Base-by-base conservation (phyloP, 2,113 vertebrate species). In the Channa argus region DNA sequence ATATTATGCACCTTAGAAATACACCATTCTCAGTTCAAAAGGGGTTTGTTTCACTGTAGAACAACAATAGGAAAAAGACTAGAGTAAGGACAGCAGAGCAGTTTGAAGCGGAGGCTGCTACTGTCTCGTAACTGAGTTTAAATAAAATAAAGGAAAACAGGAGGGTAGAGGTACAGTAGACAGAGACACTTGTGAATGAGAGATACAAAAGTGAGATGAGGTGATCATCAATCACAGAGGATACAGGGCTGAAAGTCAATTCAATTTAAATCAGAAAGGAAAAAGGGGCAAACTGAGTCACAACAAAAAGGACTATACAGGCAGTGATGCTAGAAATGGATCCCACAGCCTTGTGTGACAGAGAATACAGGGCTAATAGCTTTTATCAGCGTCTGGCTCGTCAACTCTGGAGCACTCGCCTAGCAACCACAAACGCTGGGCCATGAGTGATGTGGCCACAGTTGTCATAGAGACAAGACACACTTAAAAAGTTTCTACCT, bases 401-500 rank as follows among this genome's bases (percentile, higher is more conserved):
- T 71, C 61, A 63, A 68, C 47, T 52, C 63, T 38, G 49, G 41
- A 71, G 56, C 15, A 2, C 61, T 66, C 51, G 68, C 88, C 56
- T 86, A 82, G 92, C 86, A 92, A 93, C 85, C 2, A 67, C 4
- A 10, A 39, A 50, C 39, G 4, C 55, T 41, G 10, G 63, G 55
- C 74, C 58, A 0, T 6, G 3, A 69, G 46, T n/a, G 44, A 76
- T 58, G 63, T 71, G 69, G 80, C 74, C 70, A 81, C 63, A 14
- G 91, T 91, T 86, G 90, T 74, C 88, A 92, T 88, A 73, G 92
- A 82, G 62, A 92, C 66, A 3, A 45, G 58, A 56, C 65, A 50
- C 60, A 88, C 0, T 33, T 59, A 24, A 56, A 73, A 82, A 63
- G 64, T 84, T 85, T 84, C 60, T 71, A 52, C n/a, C 65, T 60